Evolutionary conservation across 2,797 vertebrate genomes (phyloP).

Genomic region (Cephalopachus bancanus): DNA sequence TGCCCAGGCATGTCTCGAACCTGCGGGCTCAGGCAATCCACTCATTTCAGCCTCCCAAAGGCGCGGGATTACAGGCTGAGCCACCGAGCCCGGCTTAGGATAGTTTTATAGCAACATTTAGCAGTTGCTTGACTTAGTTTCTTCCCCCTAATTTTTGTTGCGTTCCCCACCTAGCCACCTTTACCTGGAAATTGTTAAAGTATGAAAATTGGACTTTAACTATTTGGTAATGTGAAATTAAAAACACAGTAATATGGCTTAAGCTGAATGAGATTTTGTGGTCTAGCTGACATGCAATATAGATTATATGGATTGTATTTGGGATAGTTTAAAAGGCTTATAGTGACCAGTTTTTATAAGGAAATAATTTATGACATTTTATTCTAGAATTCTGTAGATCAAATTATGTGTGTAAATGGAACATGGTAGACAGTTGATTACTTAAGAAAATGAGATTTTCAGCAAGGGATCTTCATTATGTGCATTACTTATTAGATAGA

Average conservation of each 20-base stretch:
- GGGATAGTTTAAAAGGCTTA: background rate
- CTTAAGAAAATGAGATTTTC: conserved; percentile 45
- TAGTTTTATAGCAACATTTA: background rate
- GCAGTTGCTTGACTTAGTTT: background rate
- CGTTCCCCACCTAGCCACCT: background rate
- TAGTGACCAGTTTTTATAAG: background rate
- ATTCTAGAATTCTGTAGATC: conserved; percentile 46
- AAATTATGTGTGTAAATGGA: background rate
- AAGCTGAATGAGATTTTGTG: conserved; percentile 24
- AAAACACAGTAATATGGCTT: background rate
- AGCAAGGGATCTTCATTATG: background rate
- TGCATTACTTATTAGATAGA: background rate
- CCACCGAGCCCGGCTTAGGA: too few relatives aligned
- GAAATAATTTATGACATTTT: conserved; percentile 4
- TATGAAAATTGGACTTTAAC: background rate
- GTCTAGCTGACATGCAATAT: background rate
- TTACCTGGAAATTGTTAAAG: conserved; percentile 51
- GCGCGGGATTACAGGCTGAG: too few relatives aligned
- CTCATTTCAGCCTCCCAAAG: too few relatives aligned
- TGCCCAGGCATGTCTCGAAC: too few relatives aligned
- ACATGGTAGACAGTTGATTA: background rate
- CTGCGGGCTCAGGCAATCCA: too few relatives aligned
- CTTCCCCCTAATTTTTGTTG: background rate
- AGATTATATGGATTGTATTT: background rate
- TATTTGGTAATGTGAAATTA: conserved; percentile 28